A percentile compares a stretch with the other conserved stretches of the same genome.
These are phyloP conservation scores for Drosophila sproati DNA, from an alignment of 1,140 invertebrate species.

Conservation along the genomic window DNA sequence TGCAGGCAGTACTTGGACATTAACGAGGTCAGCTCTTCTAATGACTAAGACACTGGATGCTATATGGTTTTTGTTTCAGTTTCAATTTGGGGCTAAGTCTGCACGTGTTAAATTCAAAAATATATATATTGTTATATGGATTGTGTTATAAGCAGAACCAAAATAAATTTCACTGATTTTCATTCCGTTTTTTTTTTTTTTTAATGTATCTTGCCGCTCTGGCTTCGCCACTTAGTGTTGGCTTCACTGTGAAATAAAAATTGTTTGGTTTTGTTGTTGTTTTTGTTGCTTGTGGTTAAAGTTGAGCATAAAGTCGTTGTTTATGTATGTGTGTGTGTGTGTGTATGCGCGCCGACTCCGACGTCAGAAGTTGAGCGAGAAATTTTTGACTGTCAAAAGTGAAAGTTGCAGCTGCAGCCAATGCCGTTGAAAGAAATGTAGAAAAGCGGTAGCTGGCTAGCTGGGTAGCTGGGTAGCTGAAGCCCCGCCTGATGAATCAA, in stretches of 20 bases:
- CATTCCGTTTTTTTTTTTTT: conserved; percentile 53
- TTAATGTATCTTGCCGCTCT: conserved; percentile 63
- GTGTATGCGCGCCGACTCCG: conserved; percentile 4
- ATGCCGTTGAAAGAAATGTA: conserved; percentile 77
- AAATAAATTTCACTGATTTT: conserved; percentile 80
- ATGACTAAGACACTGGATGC: not conserved
- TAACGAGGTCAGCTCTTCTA: conserved; percentile 59
- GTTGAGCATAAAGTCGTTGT: conserved; percentile 73
- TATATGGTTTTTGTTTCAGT: conserved; percentile 3
- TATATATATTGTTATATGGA: not conserved
- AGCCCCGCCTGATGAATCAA: conserved; percentile 62
- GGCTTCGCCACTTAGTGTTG: conserved; percentile 59
- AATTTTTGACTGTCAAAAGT: conserved; percentile 81
- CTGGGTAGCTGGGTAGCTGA: conserved; percentile 21
- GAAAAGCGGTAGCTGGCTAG: conserved; percentile 55
- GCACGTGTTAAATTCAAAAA: conserved; percentile 5
- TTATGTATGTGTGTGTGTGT: conserved; percentile 6
- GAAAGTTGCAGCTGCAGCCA: conserved; percentile 77
- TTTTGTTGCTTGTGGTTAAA: conserved; percentile 63
- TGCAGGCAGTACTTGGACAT: conserved; percentile 25
- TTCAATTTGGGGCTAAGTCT: not conserved
- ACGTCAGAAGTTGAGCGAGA: conserved; percentile 76
- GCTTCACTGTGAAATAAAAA: conserved; percentile 20
- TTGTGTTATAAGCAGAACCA: conserved; percentile 38
- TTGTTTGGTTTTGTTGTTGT: conserved; percentile 25